Percentiles rank a stretch among this genome's conserved stretches.
phyloP scores from a whole-genome alignment of 2,797 vertebrate species.

The Mormyrus hasselquistii region DNA sequence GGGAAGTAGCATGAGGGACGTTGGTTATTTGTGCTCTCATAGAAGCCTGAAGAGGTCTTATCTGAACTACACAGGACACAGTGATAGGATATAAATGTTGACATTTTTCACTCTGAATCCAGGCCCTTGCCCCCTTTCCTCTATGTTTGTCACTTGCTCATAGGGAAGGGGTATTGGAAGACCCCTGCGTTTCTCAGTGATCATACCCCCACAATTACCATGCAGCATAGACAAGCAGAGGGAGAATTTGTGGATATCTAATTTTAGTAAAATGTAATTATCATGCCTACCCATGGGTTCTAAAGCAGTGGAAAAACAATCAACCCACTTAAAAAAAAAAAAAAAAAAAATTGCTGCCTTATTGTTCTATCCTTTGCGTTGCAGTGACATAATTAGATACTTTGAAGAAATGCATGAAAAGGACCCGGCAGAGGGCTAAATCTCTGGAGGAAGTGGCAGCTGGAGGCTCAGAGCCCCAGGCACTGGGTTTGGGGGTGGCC shows the following conservation, averaged over 20 bases:
- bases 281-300: slow-evolving; percentile 38
- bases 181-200: slow-evolving; percentile 2
- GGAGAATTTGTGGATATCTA: slow-evolving; percentile 24
- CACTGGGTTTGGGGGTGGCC: not conserved
- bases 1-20: not conserved
- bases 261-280: slow-evolving; percentile 45
- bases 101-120: not conserved
- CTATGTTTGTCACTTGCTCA: not conserved
- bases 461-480: not conserved
- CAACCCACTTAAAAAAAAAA: not conserved
- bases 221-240: not conserved
- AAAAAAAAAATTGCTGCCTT: not conserved
- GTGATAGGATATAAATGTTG: not conserved
- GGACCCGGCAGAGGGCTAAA: slow-evolving; percentile 22
- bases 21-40: not conserved
- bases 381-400: slow-evolving; percentile 52
- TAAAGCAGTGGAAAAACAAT: slow-evolving; percentile 34
- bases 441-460: not conserved
- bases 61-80: not conserved
- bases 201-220: slow-evolving; percentile 7
- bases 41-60: not conserved
- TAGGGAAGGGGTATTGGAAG: slow-evolving; percentile 6
- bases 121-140: not conserved
- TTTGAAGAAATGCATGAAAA: slow-evolving; percentile 36
- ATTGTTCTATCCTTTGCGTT: slow-evolving; percentile 14